A percentile compares a stretch with the other conserved stretches of the same genome.
phyloP scores from a whole-genome alignment of 1,140 invertebrate species.

The Oncopodura yosiiana region DNA sequence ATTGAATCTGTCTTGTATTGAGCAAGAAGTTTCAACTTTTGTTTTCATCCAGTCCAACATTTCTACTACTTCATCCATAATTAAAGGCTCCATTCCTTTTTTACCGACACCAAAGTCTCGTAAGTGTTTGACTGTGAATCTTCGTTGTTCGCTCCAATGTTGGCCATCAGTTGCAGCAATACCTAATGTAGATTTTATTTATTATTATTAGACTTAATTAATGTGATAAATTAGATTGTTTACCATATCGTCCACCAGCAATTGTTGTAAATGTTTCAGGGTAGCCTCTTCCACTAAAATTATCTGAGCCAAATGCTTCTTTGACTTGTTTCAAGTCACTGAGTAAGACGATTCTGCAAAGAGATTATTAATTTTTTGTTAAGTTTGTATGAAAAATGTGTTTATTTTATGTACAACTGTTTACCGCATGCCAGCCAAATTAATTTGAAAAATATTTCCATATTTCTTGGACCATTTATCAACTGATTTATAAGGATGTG shows the following conservation, averaged over 20 bases:
- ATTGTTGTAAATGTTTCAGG: background rate
- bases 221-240: background rate
- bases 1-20: too few relatives aligned
- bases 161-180: background rate
- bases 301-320: background rate
- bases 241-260: background rate
- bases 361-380: background rate
- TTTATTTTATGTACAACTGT: too few relatives aligned
- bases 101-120: background rate
- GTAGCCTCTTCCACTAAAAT: background rate
- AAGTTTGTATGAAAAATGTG: background rate
- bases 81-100: background rate
- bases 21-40: too few relatives aligned
- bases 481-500: background rate
- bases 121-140: background rate
- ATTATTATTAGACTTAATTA: too few relatives aligned
- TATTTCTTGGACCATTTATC: background rate
- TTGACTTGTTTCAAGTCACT: too few relatives aligned
- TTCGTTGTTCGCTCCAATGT: background rate
- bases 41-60: too few relatives aligned
- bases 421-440: background rate
- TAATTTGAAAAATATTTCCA: background rate
- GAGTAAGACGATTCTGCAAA: too few relatives aligned
- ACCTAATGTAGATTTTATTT: background rate
- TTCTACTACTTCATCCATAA: constrained; percentile 46